Percentiles rank a stretch among this genome's conserved stretches.
Conservation (phyloP, 2,888 invertebrate species). For the Eumerus sabulonum region DNA sequence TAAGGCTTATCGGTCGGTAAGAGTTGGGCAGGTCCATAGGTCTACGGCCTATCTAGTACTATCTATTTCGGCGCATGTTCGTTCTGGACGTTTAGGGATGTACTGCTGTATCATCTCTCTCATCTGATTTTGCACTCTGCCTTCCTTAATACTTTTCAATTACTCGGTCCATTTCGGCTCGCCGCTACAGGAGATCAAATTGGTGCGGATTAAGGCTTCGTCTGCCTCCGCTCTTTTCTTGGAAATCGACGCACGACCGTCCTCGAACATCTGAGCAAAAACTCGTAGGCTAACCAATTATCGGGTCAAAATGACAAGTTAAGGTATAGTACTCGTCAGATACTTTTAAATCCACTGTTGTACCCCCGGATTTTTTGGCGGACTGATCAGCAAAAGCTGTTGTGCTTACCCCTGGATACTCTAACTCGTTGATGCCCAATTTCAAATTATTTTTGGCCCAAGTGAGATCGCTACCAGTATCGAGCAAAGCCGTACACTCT, state of each 20-base stretch:
- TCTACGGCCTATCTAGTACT: slow-evolving; percentile 11
- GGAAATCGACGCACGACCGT: slow-evolving; percentile 10
- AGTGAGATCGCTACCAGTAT: too few species aligned
- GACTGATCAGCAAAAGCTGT: slow-evolving; percentile 20
- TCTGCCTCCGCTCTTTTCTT: slow-evolving; percentile 14
- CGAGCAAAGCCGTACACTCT: too few species aligned
- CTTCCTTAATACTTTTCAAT: slow-evolving; percentile 21
- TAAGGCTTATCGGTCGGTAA: too few species aligned
- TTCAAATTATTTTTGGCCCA: too few species aligned
- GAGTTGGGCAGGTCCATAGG: too few species aligned
- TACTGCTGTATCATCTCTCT: slow-evolving; percentile 29
- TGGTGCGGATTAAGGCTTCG: slow-evolving; percentile 23
- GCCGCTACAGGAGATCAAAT: slow-evolving; percentile 9
- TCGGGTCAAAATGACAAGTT: too few species aligned
- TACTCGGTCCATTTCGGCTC: slow-evolving; percentile 17
- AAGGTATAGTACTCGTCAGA: too few species aligned
- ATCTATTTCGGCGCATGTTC: slow-evolving; percentile 16
- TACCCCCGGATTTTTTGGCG: slow-evolving; percentile 10
- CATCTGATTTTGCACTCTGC: neutral
- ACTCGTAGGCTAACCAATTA: too few species aligned
- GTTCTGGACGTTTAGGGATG: slow-evolving; percentile 72
- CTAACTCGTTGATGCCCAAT: too few species aligned
- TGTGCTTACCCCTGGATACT: too few species aligned
- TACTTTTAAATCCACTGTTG: slow-evolving; percentile 11
- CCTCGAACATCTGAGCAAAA: slow-evolving; percentile 22